Base-by-base conservation (phyloP, 2,797 vertebrate genomes). In the Perodicticus potto region DNA sequence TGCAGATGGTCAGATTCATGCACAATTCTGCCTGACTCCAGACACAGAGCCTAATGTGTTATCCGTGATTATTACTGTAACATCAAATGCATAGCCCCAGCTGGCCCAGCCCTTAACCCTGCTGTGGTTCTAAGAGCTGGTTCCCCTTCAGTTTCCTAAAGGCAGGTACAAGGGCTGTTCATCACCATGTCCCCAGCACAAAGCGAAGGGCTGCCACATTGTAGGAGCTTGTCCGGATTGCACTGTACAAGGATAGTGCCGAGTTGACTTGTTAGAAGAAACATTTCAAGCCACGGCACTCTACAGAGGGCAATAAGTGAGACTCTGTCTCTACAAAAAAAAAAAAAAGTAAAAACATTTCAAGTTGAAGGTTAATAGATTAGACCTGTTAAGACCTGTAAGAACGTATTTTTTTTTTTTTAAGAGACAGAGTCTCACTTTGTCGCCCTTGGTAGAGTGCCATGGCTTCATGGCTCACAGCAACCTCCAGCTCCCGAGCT, bases 151-250 rank as follows among this genome's bases (percentile, higher is more conserved):
- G 43, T 72, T 37, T 49, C 25, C 78, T n/a, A 72, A 67, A n/a
- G 19, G 25, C 27, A 19, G 40, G 22, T 19, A 37, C 0, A 0
- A 8, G 6, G 83, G 37, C 2, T 34, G 20, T 29, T 49, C 1
- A 1, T 34, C 32, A 34, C 20, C 29, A 6, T 6, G 14, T 55
- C 55, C 53, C 65, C 20, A 12, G 59, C 27, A 84, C 57, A 89
- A 65, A 83, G 65, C 2, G 0, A 95, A 32, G 29, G 37, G 77
- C 72, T 85, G 25, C 43, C 22, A 9, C 23, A 10, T 34, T 37
- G 20, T 9, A 72, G 37, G 40, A n/a, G 27, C 37, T n/a, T 65
- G 14, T 70, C 63, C 32, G 16, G 40, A 43, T 70, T 32, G 7
- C 40, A 63, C 2, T n/a, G n/a, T 11, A 23, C 73, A 16, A 78